phyloP scores from a whole-genome alignment of 2,113 vertebrate species.

The Crocuta crocuta region DNA sequence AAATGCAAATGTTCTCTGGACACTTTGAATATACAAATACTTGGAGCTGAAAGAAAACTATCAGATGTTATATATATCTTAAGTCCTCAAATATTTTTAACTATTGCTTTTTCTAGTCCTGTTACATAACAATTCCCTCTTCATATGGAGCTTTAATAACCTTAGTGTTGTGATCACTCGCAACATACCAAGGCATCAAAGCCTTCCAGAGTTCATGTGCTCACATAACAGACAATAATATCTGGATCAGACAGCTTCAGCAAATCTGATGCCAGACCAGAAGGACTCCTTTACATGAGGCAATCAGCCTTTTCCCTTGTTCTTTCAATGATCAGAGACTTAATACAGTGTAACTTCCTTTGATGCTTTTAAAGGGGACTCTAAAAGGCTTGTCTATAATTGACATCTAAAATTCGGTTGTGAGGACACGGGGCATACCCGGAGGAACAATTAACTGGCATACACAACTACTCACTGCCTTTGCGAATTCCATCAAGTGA shows the following conservation, averaged over 20 bases:
- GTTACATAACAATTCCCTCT: background rate
- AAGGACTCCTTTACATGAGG: background rate
- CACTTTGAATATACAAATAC: background rate
- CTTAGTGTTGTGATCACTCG: background rate
- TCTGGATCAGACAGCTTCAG: background rate
- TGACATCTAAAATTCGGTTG: background rate
- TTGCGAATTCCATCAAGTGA: background rate
- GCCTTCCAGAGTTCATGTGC: background rate
- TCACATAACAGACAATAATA: background rate
- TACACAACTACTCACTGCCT: background rate
- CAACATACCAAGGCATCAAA: background rate
- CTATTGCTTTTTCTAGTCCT: background rate
- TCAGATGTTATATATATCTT: background rate
- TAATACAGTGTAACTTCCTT: background rate
- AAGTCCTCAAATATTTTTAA: background rate
- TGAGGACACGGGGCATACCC: background rate
- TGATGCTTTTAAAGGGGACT: background rate
- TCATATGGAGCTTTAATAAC: background rate
- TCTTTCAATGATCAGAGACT: background rate
- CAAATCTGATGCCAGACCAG: background rate
- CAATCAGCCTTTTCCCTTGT: background rate
- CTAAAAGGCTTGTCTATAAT: background rate
- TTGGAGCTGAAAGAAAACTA: background rate
- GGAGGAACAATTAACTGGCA: background rate
- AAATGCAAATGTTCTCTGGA: background rate